These are phyloP conservation scores for Oscheius sp. DNA, from an alignment of 1,140 invertebrate species.

Conservation along the genomic window DNA sequence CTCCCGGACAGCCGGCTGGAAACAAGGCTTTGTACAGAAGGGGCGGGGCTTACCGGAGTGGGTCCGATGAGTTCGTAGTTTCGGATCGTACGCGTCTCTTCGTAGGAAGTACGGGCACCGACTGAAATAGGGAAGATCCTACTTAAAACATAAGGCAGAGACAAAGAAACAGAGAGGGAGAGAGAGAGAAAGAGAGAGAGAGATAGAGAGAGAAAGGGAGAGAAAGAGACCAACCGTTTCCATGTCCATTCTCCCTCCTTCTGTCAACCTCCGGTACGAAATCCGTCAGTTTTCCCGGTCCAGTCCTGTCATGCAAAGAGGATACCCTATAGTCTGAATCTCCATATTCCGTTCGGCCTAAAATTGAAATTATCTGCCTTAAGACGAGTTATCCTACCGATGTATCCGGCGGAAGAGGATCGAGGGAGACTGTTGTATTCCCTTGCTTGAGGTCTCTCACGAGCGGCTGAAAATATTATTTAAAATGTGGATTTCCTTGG, in stretches of 20 bases:
- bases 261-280: constrained; percentile 45
- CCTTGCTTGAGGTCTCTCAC: constrained; percentile 1
- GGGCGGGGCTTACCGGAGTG: no score
- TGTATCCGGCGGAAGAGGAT: not conserved
- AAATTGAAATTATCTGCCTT: constrained; percentile 18
- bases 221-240: not conserved
- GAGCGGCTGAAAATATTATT: not conserved
- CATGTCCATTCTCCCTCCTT: not conserved
- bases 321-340: constrained; percentile 36
- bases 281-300: constrained; percentile 40
- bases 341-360: constrained; percentile 15
- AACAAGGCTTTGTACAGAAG: not conserved
- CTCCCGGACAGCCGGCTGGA: not conserved
- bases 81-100: not conserved
- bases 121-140: constrained; percentile 5
- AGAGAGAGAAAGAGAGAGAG: no score
- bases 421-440: constrained; percentile 33
- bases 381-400: not conserved
- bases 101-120: not conserved
- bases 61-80: not conserved
- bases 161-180: no score
- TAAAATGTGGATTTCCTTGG: not conserved
- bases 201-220: not conserved
- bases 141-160: no score
- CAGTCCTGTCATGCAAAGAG: constrained; percentile 35